These are phyloP conservation scores for Eutrigla gurnardus DNA, from an alignment of 2,797 vertebrate genomes.

Conservation along the genomic window DNA sequence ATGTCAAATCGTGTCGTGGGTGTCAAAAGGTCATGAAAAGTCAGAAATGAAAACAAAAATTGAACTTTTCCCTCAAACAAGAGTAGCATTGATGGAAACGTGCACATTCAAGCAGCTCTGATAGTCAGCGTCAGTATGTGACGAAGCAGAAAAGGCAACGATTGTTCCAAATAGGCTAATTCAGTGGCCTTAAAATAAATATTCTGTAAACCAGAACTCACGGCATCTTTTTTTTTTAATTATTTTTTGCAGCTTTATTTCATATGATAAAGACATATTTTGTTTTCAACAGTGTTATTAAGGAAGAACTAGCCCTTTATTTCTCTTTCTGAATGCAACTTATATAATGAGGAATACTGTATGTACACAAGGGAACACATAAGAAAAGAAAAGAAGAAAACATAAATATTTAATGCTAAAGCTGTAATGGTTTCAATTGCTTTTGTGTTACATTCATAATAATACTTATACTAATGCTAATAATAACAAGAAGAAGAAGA, in stretches of 20 bases:
- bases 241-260: too few species aligned
- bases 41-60: not conserved
- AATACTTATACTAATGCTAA: too few species aligned
- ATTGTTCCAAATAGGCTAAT: not conserved
- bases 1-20: not conserved
- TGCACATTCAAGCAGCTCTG: not conserved
- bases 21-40: not conserved
- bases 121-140: too few species aligned
- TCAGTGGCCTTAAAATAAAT: slow-evolving; percentile 1
- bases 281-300: too few species aligned
- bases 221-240: too few species aligned
- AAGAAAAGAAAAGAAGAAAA: not conserved
- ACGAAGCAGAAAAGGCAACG: not conserved
- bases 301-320: too few species aligned
- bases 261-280: too few species aligned
- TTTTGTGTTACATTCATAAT: not conserved
- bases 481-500: too few species aligned
- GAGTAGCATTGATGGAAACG: not conserved
- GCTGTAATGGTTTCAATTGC: not conserved
- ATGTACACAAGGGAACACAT: not conserved
- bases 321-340: too few species aligned
- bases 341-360: too few species aligned
- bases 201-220: not conserved
- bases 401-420: not conserved
- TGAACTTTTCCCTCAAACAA: not conserved